phyloP scores from a whole-genome alignment of 2,797 vertebrate genomes.

The Sebastes umbrosus region DNA sequence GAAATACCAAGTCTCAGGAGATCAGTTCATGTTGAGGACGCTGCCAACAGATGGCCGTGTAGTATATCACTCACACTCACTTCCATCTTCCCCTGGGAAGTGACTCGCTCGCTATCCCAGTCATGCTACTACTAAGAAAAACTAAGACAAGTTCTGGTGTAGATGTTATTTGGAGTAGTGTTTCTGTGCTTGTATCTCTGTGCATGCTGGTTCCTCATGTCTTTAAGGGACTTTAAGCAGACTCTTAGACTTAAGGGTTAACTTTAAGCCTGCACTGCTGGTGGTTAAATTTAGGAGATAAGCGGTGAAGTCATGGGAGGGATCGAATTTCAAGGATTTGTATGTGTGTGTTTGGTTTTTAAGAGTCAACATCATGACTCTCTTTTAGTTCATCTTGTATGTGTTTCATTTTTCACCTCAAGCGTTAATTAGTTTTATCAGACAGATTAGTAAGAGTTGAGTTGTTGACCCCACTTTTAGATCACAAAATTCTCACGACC shows the following conservation, averaged over 20 bases:
- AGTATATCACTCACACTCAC: constrained; percentile 5
- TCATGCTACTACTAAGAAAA: constrained; percentile 36
- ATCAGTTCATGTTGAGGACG: not conserved
- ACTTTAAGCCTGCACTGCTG: not conserved
- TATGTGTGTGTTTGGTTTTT: not conserved
- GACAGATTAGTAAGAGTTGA: not conserved
- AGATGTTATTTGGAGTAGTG: not conserved
- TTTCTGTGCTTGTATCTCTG: not conserved
- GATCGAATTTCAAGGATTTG: not conserved
- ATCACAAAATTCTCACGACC: not conserved
- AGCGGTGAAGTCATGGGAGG: not conserved
- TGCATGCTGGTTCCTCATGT: not conserved
- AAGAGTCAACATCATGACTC: not conserved
- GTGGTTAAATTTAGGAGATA: not conserved
- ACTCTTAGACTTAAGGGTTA: not conserved
- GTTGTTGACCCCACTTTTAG: not conserved
- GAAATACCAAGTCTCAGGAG: constrained; percentile 27
- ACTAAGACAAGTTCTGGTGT: constrained; percentile 23
- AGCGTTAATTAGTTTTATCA: not conserved
- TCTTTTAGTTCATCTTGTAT: not conserved
- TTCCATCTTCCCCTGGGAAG: constrained; percentile 11
- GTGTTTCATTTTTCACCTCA: not conserved
- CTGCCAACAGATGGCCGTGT: constrained; percentile 21
- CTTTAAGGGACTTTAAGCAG: not conserved
- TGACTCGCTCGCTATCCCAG: constrained; percentile 20